Evolutionary conservation across 2,113 vertebrate genomes (phyloP), one percentile per base, ranked within the genome.

Genomic region (Machaerirhynchus nigripectus): DNA sequence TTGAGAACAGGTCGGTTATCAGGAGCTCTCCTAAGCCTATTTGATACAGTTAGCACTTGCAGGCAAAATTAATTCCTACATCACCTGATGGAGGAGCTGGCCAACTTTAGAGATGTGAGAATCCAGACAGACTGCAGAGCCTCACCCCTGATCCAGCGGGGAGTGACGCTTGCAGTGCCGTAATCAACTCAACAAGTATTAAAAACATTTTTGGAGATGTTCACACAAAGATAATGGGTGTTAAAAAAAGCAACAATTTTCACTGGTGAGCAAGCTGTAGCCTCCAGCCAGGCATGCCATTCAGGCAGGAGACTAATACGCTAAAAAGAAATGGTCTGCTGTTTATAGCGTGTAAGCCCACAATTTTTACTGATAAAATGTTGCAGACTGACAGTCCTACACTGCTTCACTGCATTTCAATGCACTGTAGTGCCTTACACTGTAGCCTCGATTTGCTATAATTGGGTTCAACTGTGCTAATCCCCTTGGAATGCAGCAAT

Each of bases 401-500:
- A 15, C 40, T 84, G 92, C 79, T 91, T 91, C 80, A 82, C 40
- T 59, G 61, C 55, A 82, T 85, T 74, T 94, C 84, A 96, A 78
- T 93, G 84, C 39, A 46, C 57, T 74, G 57, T 39, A 55, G 22
- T 26, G 78, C 90, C 78, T 93, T 82, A 93, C 79, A 82, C 90
- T 47, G 59, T 60, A 94, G 73, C 91, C 87, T 91, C 1, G 4
- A 91, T 96, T 78, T 57, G 50, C 86, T 90, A 2, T 96, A 96
- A 96, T 95, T 96, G 93, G 94, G 94, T 92, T 94, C 79, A 84
- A 91, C 93, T 77, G 90, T 55, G 90, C 76, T 97, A 97, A 97
- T 96, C 96, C 86, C 84, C 59, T 83, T 42, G 94, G 95, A 94
- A 97, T 96, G 94, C 55, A 87, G 90, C 93, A 96, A 96, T 97